Base-by-base conservation (phyloP, 2,113 vertebrate genomes). In the Gallinago jamesoni region DNA sequence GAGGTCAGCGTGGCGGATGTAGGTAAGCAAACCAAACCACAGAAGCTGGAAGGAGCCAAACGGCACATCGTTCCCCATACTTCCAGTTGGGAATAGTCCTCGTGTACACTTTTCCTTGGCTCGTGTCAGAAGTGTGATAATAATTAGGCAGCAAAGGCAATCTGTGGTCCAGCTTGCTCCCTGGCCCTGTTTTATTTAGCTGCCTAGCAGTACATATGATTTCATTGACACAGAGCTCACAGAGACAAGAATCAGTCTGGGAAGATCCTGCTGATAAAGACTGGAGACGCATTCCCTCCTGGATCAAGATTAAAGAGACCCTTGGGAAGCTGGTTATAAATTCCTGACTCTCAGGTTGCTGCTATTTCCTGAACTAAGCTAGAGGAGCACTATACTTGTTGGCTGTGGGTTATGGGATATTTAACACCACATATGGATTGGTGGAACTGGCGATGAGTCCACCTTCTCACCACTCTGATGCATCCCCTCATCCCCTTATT, bases 251-350 rank as follows among this genome's bases (percentile, higher is more conserved):
- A 91, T 96, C 94, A 96, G 91, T 74, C 84, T 87, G 62, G 77
- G 87, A 95, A 94, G 89, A 95, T 80, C 87, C 87, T 93, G 87
- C 94, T 95, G 94, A 96, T 96, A 95, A 89, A 95, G 94, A 35
- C 84, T 95, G 81, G 77, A 94, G 66, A 94, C 5, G 7, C 62
- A 75, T 93, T 96, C 81, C 28, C 95, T 97, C 89, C 94, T 97
- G 95, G 96, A 97, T 89, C 74, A 52, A 96, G 95, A 97, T 96
- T 93, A 96, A 96, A 97, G 96, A 85, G 69, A 76, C 52, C 84
- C 77, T 89, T 73, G 72, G 87, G 77, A 84, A 95, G 66, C 81
- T 93, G 89, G 93, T 89, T 96, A 96, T 96, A 95, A 94, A 97
- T 93, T 92, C 86, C 91, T 92, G 70, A 76, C 95, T 88, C 87